phyloP scores from a whole-genome alignment of 2,888 invertebrate genomes.

The Subacronicta megacephala region DNA sequence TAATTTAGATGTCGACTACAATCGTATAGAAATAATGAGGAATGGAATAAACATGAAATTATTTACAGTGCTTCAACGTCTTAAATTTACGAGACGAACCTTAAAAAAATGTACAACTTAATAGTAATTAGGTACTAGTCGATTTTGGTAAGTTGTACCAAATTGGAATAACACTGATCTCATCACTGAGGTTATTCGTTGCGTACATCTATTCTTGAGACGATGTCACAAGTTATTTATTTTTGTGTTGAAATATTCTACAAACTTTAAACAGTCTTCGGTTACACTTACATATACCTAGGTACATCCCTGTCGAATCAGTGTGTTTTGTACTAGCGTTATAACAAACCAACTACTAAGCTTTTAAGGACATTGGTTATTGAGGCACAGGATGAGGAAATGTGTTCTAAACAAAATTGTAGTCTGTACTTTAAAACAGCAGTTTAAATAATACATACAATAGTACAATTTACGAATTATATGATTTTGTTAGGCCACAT shows the following conservation, averaged over 20 bases:
- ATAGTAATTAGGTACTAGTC: conserved; percentile 82
- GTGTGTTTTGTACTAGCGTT: conserved; percentile 88
- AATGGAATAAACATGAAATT: conserved; percentile 62
- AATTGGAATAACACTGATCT: conserved; percentile 83
- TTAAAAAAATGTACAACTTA: conserved; percentile 74
- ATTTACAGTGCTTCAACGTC: conserved; percentile 67
- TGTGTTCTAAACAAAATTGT: conserved; percentile 48
- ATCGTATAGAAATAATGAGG: conserved; percentile 55
- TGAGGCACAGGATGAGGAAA: conserved; percentile 73
- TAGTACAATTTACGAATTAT: conserved; percentile 34
- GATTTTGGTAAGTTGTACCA: conserved; percentile 82
- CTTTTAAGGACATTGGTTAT: conserved; percentile 66
- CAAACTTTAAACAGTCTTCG: conserved; percentile 87
- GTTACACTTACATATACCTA: conserved; percentile 84
- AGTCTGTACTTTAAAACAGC: conserved; percentile 21
- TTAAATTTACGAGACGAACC: conserved; percentile 63
- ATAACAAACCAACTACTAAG: conserved; percentile 76
- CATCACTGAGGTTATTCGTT: conserved; percentile 73
- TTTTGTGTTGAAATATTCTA: conserved; percentile 80
- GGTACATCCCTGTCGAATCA: conserved; percentile 86
- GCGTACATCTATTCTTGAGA: conserved; percentile 64
- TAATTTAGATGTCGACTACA: conserved; percentile 32
- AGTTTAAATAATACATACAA: conserved; percentile 34
- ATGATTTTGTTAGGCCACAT: conserved; percentile 54
- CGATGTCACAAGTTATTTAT: conserved; percentile 68